phyloP scores from a whole-genome alignment of 2,888 invertebrate species.

The Chrysotoxum bicinctum region DNA sequence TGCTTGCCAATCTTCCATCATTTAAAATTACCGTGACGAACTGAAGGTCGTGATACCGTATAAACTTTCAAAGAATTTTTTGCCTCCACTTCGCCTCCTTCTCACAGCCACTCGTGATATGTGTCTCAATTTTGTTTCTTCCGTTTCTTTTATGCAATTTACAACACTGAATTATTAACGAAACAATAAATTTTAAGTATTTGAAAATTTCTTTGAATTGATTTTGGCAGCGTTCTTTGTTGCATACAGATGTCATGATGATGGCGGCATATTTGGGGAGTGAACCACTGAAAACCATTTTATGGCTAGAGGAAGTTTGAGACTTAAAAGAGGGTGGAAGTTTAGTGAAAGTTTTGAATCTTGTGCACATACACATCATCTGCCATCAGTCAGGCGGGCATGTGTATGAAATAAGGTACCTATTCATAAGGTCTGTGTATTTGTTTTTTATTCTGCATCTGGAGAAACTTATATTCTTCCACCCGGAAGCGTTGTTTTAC shows the following conservation, averaged over 20 bases:
- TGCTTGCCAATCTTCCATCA: not conserved
- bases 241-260: conserved; percentile 56
- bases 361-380: conserved; percentile 17
- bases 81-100: conserved; percentile 15
- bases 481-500: conserved; percentile 69
- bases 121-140: conserved; percentile 32
- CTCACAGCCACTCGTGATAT: conserved; percentile 22
- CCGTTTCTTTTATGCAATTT: conserved; percentile 50
- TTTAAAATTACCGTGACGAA: conserved; percentile 42
- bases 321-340: conserved; percentile 44
- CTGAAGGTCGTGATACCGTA: conserved; percentile 20
- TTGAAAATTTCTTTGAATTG: conserved; percentile 65
- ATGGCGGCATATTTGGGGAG: not conserved
- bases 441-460: conserved; percentile 43
- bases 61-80: conserved; percentile 26
- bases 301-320: not conserved
- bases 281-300: not conserved
- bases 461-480: conserved; percentile 56
- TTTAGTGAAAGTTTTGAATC: conserved; percentile 22
- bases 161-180: conserved; percentile 63
- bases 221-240: conserved; percentile 53
- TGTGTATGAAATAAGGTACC: conserved; percentile 27
- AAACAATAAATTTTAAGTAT: conserved; percentile 69
- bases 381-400: conserved; percentile 53
- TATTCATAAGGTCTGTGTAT: conserved; percentile 7